Conservation (phyloP, 1,140 invertebrate species). For the Sycophaga agraensis region DNA sequence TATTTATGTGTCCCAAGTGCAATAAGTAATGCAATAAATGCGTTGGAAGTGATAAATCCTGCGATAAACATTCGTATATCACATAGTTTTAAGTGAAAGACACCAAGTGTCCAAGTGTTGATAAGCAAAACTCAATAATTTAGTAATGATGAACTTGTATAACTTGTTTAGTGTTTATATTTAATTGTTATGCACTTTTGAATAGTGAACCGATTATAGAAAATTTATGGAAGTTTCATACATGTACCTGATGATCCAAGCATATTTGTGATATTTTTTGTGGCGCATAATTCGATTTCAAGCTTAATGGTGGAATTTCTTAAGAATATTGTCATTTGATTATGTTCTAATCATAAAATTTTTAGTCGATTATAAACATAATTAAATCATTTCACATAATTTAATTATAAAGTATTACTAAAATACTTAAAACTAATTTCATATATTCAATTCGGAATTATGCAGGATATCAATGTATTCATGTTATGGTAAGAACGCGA, state of each 20-base stretch:
- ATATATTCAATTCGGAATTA: too few species aligned
- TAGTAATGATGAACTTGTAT: conserved; percentile 18
- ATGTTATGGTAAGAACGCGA: too few species aligned
- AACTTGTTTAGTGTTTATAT: conserved; percentile 16
- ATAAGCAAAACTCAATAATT: conserved; percentile 16
- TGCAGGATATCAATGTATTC: too few species aligned
- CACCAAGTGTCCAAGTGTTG: conserved; percentile 13
- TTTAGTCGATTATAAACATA: too few species aligned
- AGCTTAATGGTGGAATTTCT: conserved; percentile 9
- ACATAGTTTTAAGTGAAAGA: conserved; percentile 9
- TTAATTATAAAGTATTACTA: too few species aligned
- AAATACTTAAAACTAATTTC: too few species aligned
- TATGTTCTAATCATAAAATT: too few species aligned
- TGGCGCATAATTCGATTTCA: neutral
- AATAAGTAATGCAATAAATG: too few species aligned
- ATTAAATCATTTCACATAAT: too few species aligned
- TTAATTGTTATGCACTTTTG: conserved; percentile 23
- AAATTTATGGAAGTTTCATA: conserved; percentile 13
- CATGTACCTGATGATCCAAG: neutral
- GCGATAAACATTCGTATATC: neutral
- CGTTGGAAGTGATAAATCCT: conserved; percentile 8
- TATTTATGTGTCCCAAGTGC: too few species aligned
- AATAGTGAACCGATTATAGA: conserved; percentile 5
- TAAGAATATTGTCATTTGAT: neutral
- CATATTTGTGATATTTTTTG: conserved; percentile 14